Conservation (phyloP, 2,797 vertebrate species). For the Neostethus bicornis region DNA sequence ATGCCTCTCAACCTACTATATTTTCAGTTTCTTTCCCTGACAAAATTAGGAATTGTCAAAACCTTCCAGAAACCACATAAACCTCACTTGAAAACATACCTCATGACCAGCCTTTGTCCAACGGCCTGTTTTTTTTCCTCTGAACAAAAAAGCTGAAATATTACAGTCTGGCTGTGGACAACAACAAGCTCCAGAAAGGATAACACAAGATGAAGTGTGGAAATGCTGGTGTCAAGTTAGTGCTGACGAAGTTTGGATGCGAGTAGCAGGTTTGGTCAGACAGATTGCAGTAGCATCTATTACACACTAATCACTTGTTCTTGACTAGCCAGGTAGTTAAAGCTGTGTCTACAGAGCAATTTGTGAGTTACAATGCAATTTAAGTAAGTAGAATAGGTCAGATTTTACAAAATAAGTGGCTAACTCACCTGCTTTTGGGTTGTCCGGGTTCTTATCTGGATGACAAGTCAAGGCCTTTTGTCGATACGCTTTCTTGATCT, state of each 20-base stretch:
- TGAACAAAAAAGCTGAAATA: constrained; percentile 51
- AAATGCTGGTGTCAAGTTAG: constrained; percentile 22
- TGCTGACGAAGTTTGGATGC: constrained; percentile 14
- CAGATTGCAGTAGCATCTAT: constrained; percentile 12
- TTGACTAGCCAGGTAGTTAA: constrained; percentile 14
- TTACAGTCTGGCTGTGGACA: constrained; percentile 68
- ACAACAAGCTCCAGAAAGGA: constrained; percentile 36
- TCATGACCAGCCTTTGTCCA: constrained; percentile 64
- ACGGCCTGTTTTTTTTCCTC: constrained; percentile 62
- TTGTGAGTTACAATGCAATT: constrained; percentile 1
- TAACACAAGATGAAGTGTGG: constrained; percentile 34
- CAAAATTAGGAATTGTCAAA: constrained; percentile 77
- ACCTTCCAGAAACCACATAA: constrained; percentile 78
- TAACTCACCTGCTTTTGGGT: constrained; percentile 91
- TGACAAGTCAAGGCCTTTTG: constrained; percentile 94
- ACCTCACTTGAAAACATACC: constrained; percentile 73
- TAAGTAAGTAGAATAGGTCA: background rate
- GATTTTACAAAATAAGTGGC: background rate
- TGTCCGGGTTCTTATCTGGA: constrained; percentile 97
- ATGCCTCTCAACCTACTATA: constrained; percentile 67
- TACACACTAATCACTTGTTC: constrained; percentile 6
- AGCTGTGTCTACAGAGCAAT: constrained; percentile 19
- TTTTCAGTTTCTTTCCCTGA: constrained; percentile 61
- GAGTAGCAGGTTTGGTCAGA: constrained; percentile 16
- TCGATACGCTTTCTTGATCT: constrained; percentile 97